A percentile compares a stretch with the other conserved stretches of the same genome.
phyloP scores from a whole-genome alignment of 2,113 vertebrate species.

The Leuciscus idus region DNA sequence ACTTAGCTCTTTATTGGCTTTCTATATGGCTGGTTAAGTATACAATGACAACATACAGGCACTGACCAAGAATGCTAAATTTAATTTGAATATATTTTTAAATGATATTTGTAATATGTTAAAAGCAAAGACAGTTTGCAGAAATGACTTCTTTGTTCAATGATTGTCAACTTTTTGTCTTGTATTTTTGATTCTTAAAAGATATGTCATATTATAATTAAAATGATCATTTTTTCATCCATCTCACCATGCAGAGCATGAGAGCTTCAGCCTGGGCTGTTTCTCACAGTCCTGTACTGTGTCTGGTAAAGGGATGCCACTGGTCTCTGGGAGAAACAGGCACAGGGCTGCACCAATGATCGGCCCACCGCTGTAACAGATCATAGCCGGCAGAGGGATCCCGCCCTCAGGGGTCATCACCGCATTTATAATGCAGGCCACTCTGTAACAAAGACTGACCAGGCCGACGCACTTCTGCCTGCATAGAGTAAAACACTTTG shows the following conservation, averaged over 20 bases:
- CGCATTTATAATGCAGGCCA: slow-evolving; percentile 70
- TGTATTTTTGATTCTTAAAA: too few relatives aligned
- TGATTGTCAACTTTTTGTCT: too few relatives aligned
- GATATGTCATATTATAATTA: too few relatives aligned
- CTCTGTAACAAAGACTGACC: slow-evolving; percentile 69
- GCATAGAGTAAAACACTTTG: not conserved
- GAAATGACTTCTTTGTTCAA: too few relatives aligned
- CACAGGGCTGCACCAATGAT: slow-evolving; percentile 70
- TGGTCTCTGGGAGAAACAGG: slow-evolving; percentile 74
- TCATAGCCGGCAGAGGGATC: slow-evolving; percentile 73
- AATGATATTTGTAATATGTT: not conserved
- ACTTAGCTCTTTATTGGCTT: not conserved
- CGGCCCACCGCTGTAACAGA: slow-evolving; percentile 72
- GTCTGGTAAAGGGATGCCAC: slow-evolving; percentile 70
- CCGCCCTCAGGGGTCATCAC: slow-evolving; percentile 57
- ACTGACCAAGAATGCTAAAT: not conserved
- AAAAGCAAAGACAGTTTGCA: too few relatives aligned
- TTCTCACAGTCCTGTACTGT: slow-evolving; percentile 70
- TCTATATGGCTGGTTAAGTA: not conserved
- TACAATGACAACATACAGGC: not conserved
- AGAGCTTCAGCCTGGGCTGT: slow-evolving; percentile 56
- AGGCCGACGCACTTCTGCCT: slow-evolving; percentile 74
- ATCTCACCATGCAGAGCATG: slow-evolving; percentile 55
- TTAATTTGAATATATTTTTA: not conserved
- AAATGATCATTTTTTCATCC: not conserved